Percentiles rank a stretch among this genome's conserved stretches.
These are phyloP conservation scores for Pocillopora grandis DNA, from an alignment of 92 coral and sea anemone genomes.

Conservation along the genomic window DNA sequence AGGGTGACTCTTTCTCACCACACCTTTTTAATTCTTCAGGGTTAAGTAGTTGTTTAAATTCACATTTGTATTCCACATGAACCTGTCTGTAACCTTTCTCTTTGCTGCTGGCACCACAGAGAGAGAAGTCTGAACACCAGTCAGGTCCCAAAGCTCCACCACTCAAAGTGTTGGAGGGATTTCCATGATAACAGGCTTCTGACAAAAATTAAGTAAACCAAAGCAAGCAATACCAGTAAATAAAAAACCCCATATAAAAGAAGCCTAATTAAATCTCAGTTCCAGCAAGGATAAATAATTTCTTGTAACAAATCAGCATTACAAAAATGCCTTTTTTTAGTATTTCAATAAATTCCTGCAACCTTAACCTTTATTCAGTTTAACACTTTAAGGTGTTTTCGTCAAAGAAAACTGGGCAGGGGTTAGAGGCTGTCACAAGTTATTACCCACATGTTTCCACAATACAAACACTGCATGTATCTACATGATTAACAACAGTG, in stretches of 20 bases:
- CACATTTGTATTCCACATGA: conserved; percentile 73
- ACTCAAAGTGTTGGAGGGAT: conserved; percentile 11
- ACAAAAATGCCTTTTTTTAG: too few relatives aligned
- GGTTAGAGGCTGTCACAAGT: too few relatives aligned
- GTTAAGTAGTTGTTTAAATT: conserved; percentile 59
- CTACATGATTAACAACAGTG: too few relatives aligned
- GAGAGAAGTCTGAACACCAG: conserved; percentile 81
- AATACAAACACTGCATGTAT: too few relatives aligned
- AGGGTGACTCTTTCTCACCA: conserved; percentile 30
- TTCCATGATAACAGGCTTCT: not conserved
- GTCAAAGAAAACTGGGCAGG: too few relatives aligned
- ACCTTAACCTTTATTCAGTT: too few relatives aligned
- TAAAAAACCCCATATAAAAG: not conserved
- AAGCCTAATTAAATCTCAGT: not conserved
- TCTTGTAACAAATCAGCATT: too few relatives aligned
- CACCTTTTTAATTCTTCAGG: conserved; percentile 45
- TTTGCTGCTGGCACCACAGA: conserved; percentile 45
- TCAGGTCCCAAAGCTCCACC: conserved; percentile 95
- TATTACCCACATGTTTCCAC: too few relatives aligned
- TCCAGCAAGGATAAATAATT: too few relatives aligned
- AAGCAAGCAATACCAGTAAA: not conserved
- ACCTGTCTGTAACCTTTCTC: conserved; percentile 45
- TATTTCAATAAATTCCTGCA: too few relatives aligned
- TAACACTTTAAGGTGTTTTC: too few relatives aligned
- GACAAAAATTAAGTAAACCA: too few relatives aligned